Evolutionary conservation across 1,140 invertebrate species (phyloP).

Genomic region (Antheraea pernyi): DNA sequence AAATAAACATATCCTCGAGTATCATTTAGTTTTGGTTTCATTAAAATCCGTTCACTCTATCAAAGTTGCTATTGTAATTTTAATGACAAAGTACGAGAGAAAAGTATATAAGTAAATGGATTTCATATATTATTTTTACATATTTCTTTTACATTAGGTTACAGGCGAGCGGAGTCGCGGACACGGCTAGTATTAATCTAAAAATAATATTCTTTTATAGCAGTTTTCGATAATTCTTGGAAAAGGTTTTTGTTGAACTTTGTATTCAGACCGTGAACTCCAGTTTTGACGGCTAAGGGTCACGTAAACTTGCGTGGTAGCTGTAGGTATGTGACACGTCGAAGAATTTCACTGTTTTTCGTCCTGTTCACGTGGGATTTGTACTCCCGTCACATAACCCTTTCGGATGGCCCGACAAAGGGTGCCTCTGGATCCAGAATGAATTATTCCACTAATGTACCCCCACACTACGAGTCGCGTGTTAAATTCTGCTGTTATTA

Average conservation of each 20-base stretch:
- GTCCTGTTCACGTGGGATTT: not conserved
- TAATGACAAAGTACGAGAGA: too few species aligned
- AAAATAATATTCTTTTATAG: too few species aligned
- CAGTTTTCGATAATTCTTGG: too few species aligned
- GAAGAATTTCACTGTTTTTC: constrained; percentile 1
- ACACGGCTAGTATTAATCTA: too few species aligned
- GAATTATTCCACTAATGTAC: not conserved
- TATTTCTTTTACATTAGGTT: too few species aligned
- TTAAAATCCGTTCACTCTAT: too few species aligned
- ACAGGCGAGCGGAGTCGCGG: too few species aligned
- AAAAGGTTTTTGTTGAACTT: not conserved
- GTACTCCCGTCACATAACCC: not conserved
- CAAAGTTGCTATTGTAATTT: too few species aligned
- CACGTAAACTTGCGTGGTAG: not conserved
- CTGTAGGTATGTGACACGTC: not conserved
- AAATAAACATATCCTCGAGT: too few species aligned
- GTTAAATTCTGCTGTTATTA: not conserved
- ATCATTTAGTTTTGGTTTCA: too few species aligned
- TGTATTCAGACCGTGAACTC: not conserved
- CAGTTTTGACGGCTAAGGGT: not conserved
- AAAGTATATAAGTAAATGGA: too few species aligned
- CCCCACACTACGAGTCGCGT: not conserved
- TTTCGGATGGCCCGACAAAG: not conserved
- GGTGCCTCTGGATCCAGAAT: not conserved
- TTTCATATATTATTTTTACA: too few species aligned